A percentile compares a stretch with the other conserved stretches of the same genome.
phyloP scores from a whole-genome alignment of 1,140 invertebrate species.

The Brachionus asplanchnoidis region DNA sequence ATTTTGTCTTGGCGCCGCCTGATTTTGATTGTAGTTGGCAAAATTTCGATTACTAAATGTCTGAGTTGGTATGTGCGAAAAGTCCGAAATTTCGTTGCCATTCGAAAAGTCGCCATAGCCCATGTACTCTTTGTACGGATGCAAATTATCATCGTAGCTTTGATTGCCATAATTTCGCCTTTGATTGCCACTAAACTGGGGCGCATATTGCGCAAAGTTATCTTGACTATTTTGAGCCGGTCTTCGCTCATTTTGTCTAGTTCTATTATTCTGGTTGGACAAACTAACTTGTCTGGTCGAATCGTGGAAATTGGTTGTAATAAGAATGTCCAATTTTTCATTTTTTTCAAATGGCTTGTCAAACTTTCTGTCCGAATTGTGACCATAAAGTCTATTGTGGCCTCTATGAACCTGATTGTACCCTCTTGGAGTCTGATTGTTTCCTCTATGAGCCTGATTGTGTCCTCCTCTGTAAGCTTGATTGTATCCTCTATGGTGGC shows the following conservation, averaged over 20 bases:
- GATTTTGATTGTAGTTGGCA: not conserved
- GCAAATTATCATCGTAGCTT: not conserved
- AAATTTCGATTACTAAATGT: constrained; percentile 23
- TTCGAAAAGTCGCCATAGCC: not conserved
- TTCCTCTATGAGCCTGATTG: not conserved
- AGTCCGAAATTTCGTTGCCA: not conserved
- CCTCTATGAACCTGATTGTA: not conserved
- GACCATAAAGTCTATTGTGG: not conserved
- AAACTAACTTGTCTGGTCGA: not conserved
- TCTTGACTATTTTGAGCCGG: not conserved
- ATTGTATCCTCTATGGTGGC: too few species aligned
- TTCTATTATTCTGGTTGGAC: not conserved
- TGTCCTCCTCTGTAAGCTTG: too few species aligned
- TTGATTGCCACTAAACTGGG: not conserved
- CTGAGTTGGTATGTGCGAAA: not conserved
- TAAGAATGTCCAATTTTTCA: constrained; percentile 18
- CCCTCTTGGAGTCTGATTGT: not conserved
- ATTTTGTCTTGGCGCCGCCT: not conserved
- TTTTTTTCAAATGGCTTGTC: constrained; percentile 32
- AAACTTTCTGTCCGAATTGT: not conserved
- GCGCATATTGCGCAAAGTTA: not conserved
- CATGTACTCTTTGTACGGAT: not conserved
- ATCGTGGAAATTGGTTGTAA: not conserved
- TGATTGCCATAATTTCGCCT: not conserved
- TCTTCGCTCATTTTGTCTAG: not conserved